Percentiles rank a stretch among this genome's conserved stretches.
These are phyloP conservation scores for Nannoperca obscura DNA, from an alignment of 2,797 vertebrate genomes.

Conservation along the genomic window DNA sequence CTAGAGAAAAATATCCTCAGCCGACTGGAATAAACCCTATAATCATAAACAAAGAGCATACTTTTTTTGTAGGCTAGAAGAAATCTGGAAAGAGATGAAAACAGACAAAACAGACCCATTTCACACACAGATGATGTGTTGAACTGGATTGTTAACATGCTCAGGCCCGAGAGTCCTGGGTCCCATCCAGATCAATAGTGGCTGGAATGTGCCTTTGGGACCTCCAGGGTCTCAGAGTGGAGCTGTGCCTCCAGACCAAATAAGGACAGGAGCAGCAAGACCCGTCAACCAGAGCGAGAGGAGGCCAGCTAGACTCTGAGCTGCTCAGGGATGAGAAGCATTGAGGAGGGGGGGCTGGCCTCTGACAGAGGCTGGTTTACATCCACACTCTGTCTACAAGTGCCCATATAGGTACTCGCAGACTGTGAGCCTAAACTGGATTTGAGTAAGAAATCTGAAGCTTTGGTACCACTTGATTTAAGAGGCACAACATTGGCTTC, in stretches of 20 bases:
- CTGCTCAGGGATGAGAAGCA: conserved; percentile 48
- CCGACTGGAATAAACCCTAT: conserved; percentile 14
- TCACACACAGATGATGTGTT: conserved; percentile 1
- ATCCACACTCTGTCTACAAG: conserved; percentile 32
- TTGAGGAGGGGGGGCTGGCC: neutral
- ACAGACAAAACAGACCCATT: neutral
- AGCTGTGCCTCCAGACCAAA: conserved; percentile 88
- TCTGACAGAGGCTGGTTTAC: conserved; percentile 21
- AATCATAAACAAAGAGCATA: conserved; percentile 2
- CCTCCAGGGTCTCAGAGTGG: conserved; percentile 76
- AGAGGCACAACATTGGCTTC: neutral
- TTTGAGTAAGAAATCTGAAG: neutral
- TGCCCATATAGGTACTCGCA: conserved; percentile 21
- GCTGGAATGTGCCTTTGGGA: conserved; percentile 82
- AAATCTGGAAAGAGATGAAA: conserved; percentile 1
- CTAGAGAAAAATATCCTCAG: neutral
- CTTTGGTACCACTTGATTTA: neutral
- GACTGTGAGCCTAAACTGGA: neutral
- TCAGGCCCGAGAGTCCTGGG: conserved; percentile 64
- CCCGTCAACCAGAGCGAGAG: conserved; percentile 60
- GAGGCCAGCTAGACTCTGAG: conserved; percentile 50
- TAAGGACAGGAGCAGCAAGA: conserved; percentile 83
- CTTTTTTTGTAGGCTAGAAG: neutral
- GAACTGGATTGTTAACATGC: conserved; percentile 35
- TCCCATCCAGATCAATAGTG: conserved; percentile 82